These are phyloP conservation scores for Anguilla japonica DNA, from an alignment of 2,113 vertebrate species.

Conservation along the genomic window DNA sequence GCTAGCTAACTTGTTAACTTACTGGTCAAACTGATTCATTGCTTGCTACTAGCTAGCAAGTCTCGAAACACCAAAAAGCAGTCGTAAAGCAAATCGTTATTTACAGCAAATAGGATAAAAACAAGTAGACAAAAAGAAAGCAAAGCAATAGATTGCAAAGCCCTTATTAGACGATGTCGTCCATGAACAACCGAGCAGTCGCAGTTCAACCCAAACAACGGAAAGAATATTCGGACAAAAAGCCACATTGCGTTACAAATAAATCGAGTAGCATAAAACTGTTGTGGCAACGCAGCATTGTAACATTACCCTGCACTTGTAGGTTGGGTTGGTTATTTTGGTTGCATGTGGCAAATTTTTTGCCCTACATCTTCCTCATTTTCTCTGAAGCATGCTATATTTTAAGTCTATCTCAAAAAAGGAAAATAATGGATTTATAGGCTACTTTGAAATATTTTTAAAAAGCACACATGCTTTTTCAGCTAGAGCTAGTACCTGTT, in stretches of 20 bases:
- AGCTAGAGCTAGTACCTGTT: slow-evolving; percentile 18
- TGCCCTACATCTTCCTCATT: too few species aligned
- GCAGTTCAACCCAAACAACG: not conserved
- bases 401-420: too few species aligned
- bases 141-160: not conserved
- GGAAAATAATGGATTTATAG: too few species aligned
- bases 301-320: too few species aligned
- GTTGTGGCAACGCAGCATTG: too few species aligned
- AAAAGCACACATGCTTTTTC: too few species aligned
- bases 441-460: too few species aligned
- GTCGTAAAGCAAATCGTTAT: not conserved
- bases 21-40: slow-evolving; percentile 48
- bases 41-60: not conserved
- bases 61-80: not conserved
- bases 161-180: not conserved
- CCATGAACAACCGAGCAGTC: not conserved
- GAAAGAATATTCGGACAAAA: not conserved
- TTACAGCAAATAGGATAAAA: not conserved
- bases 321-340: too few species aligned
- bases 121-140: not conserved
- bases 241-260: not conserved
- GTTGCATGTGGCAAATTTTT: too few species aligned
- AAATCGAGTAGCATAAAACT: too few species aligned
- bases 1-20: slow-evolving; percentile 38
- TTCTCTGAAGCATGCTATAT: too few species aligned